Evolutionary conservation across 2,797 vertebrate genomes (phyloP), one percentile per base, ranked within the genome.

Genomic region (Sebastes itinus): DNA sequence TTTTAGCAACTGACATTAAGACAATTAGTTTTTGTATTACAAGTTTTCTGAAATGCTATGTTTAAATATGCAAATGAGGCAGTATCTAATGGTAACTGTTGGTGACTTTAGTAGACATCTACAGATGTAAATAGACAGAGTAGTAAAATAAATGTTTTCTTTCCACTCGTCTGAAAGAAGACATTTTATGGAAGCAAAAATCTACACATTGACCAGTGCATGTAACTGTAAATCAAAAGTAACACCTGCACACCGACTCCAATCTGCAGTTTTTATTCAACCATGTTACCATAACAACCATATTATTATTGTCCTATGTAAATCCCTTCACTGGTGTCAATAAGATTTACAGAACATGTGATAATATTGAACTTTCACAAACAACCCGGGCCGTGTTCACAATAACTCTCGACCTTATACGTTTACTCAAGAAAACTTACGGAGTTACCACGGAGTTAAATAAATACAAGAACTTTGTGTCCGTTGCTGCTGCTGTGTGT

Each of bases 401-500:
- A 67, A 65, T 60, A 65, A 88, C 61, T 25, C 46, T 60, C 55
- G 14, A 77, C 32, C 46, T 61, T 58, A 35, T n/a, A 16, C 22
- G 18, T 78, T 69, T 22, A 69, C 7, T 59, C 7, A 62, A 60
- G 23, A 78, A 52, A 78, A 66, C 3, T 23, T 33, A 33, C 32
- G 32, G 32, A 33, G 32, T 33, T 35, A 13, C 58, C 5, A 28
- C 35, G 49, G 5, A 60, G 5, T 61, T 49, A n/a, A 75, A 62
- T 61, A 22, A 14, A 58, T 49, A 10, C 22, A 27, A 49, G 5
- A 65, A 65, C 64, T 3, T 49, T 23, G 49, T 65, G 59, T 64
- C 70, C 58, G 38, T 52, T 54, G 33, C 33, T 64, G 46, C 13
- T 58, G 46, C 13, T 58, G 35, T 32, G 25, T 54, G 54, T 77